A percentile compares a stretch with the other conserved stretches of the same genome.
phyloP scores from a whole-genome alignment of 2,113 vertebrate species.

The Pedetes capensis region DNA sequence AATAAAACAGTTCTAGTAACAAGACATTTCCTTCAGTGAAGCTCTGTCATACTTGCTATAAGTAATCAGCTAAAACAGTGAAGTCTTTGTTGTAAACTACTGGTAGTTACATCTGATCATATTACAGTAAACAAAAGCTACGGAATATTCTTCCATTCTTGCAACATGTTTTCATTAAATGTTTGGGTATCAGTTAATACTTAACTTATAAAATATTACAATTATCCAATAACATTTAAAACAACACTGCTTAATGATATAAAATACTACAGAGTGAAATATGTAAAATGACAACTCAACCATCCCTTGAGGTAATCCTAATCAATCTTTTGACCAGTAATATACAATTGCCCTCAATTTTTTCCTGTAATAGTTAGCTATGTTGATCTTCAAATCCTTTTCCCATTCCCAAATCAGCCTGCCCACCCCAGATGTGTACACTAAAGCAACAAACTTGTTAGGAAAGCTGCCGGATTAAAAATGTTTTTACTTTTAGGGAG shows the following conservation, averaged over 20 bases:
- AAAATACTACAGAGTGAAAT: conserved; percentile 56
- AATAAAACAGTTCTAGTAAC: conserved; percentile 32
- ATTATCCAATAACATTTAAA: conserved; percentile 63
- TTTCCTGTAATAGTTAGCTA: conserved; percentile 28
- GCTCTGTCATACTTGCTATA: conserved; percentile 35
- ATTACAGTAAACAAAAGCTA: conserved; percentile 50
- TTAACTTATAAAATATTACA: conserved; percentile 56
- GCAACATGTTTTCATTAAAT: conserved; percentile 61
- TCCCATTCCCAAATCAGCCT: conserved; percentile 9
- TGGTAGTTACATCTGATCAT: conserved; percentile 39
- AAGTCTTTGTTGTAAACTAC: conserved; percentile 53
- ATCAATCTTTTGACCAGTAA: conserved; percentile 65
- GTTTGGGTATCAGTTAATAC: conserved; percentile 22
- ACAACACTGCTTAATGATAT: conserved; percentile 54
- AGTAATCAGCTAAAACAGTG: conserved; percentile 41
- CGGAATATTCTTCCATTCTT: conserved; percentile 40
- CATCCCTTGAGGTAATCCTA: conserved; percentile 71
- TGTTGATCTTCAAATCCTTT: conserved; percentile 10
- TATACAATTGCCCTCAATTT: conserved; percentile 18
- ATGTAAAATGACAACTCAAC: conserved; percentile 67
- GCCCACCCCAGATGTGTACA: not conserved
- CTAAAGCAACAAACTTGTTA: conserved; percentile 23
- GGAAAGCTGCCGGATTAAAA: conserved; percentile 27
- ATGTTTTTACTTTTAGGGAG: conserved; percentile 30
- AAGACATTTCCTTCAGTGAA: conserved; percentile 54